Evolutionary conservation across 2,113 vertebrate genomes (phyloP), one percentile per base, ranked within the genome.

Genomic region (Callipepla californica): DNA sequence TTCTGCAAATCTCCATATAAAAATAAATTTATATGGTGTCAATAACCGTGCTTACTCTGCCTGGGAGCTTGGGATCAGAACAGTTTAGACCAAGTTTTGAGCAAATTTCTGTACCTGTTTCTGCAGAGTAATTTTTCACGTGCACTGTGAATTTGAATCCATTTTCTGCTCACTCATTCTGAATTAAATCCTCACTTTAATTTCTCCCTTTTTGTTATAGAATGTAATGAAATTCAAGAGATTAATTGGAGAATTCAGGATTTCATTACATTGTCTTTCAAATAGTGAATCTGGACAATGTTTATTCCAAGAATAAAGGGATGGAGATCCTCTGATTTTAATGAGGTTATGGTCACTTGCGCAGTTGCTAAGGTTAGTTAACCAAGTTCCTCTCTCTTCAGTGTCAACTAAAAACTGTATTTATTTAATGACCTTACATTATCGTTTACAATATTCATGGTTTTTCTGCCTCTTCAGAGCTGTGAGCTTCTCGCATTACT

Each of bases 251-350:
- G 21, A 92, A 80, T 6, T 8, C 70, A 88, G 34, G 59, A 68
- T 44, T 66, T 50, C 11, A 50, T 72, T 26, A 72, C 28, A 23
- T 30, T 55, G 22, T 38, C 34, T 82, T 76, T 55, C 80, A 73
- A 65, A 51, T 8, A 28, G 32, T 23, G 42, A 59, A 26, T 70
- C 14, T 45, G 62, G 53, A 40, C 11, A 74, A 51, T 2, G 5
- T 50, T 87, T 92, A 79, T 58, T 85, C 38, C 44, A 72, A 67
- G n/a, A 82, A 63, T 13, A 87, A 90, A 90, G 32, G n/a, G 47
- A 58, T 13, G 13, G 51, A 82, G 53, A 45, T 26, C 36, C 23
- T 78, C 42, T 85, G 67, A 79, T 26, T 87, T 67, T 25, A 58
- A 32, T 45, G 4, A 85, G 34, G 38, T 63, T 74, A 72, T 1